Conservation (phyloP, 1,140 invertebrate species). For the Drosophila saltans region DNA sequence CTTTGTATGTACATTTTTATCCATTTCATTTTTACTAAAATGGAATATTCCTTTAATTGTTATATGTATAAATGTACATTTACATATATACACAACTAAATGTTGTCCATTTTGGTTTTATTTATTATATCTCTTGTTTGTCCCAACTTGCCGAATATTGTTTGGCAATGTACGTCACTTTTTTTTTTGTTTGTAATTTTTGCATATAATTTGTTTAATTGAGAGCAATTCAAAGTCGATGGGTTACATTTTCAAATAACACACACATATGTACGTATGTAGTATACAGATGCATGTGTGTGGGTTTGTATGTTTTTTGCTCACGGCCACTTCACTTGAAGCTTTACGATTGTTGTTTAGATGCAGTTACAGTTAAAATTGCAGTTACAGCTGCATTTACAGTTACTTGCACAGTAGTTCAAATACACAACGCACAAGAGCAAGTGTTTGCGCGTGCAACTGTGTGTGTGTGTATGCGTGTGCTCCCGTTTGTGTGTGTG, state of each 20-base stretch:
- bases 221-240: constrained; percentile 13
- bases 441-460: not conserved
- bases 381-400: constrained; percentile 37
- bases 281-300: constrained; percentile 15
- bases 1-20: no score
- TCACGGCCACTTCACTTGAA: constrained; percentile 64
- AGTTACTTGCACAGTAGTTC: constrained; percentile 33
- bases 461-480: not conserved
- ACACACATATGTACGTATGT: constrained; percentile 2
- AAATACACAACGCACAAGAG: constrained; percentile 16
- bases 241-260: not conserved
- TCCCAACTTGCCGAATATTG: no score
- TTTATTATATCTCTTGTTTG: not conserved
- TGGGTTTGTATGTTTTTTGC: constrained; percentile 37
- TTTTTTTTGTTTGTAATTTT: not conserved
- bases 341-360: constrained; percentile 76
- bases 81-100: no score
- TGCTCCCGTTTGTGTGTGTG: not conserved
- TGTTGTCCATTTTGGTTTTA: not conserved
- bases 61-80: no score
- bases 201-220: not conserved
- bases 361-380: constrained; percentile 66
- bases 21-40: no score
- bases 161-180: no score
- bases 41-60: no score